Evolutionary conservation across 2,888 invertebrate species (phyloP).

Genomic region (Melieria crassipennis): DNA sequence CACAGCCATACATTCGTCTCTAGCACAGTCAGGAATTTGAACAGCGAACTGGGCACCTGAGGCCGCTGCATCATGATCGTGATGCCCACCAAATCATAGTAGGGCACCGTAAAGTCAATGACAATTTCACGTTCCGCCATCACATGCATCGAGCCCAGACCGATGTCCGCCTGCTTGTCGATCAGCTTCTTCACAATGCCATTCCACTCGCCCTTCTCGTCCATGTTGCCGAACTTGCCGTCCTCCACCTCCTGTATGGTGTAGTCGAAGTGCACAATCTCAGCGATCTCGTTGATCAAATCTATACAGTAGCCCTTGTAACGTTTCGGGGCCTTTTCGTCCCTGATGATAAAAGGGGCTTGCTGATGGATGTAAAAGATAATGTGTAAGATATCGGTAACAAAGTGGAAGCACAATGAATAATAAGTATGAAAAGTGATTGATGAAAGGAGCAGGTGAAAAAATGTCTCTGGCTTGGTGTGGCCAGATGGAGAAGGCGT

Average conservation of each 20-base stretch:
- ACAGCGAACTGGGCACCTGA: slow-evolving; percentile 88
- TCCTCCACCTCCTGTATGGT: slow-evolving; percentile 85
- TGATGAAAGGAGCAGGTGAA: neutral
- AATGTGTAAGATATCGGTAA: too few relatives aligned
- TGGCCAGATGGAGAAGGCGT: too few relatives aligned
- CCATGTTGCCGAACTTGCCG: slow-evolving; percentile 88
- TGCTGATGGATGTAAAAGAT: slow-evolving; percentile 68
- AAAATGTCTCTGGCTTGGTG: neutral
- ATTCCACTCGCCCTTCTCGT: slow-evolving; percentile 86
- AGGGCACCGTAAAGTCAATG: slow-evolving; percentile 97
- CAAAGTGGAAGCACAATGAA: neutral
- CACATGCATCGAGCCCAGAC: slow-evolving; percentile 91
- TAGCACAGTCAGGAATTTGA: slow-evolving; percentile 95
- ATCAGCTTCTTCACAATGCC: slow-evolving; percentile 84
- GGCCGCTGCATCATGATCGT: slow-evolving; percentile 95
- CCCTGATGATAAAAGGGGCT: slow-evolving; percentile 83
- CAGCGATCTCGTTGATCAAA: slow-evolving; percentile 85
- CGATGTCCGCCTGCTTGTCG: slow-evolving; percentile 92
- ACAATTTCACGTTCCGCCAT: slow-evolving; percentile 98
- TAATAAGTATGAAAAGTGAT: neutral
- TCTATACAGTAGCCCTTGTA: slow-evolving; percentile 94
- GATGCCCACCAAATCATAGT: slow-evolving; percentile 96
- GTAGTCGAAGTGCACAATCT: slow-evolving; percentile 88
- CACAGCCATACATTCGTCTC: slow-evolving; percentile 98
- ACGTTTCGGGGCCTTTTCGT: slow-evolving; percentile 73